phyloP scores from a whole-genome alignment of 2,797 vertebrate species.

The Garrulus glandarius region DNA sequence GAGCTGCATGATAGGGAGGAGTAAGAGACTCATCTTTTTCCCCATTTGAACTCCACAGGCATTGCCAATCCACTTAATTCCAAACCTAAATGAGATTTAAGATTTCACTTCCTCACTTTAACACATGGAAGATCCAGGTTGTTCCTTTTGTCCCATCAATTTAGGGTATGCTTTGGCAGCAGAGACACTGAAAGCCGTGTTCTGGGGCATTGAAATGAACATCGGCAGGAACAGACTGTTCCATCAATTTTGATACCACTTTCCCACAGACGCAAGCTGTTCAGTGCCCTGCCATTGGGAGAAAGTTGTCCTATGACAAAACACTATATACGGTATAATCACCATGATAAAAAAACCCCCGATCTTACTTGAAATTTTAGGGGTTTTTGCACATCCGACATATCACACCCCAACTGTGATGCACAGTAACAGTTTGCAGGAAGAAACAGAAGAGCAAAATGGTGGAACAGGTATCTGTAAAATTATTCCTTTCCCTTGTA shows the following conservation, averaged over 20 bases:
- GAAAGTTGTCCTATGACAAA: constrained; percentile 41
- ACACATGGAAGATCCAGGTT: neutral
- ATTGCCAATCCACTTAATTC: neutral
- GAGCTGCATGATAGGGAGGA: neutral
- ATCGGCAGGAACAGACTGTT: constrained; percentile 29
- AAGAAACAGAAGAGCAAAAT: neutral
- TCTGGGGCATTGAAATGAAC: constrained; percentile 13
- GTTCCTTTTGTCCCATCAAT: neutral
- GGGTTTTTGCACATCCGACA: neutral
- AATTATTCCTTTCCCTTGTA: neutral
- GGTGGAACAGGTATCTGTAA: neutral
- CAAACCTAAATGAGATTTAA: neutral
- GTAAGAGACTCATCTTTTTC: neutral
- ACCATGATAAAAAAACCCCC: neutral
- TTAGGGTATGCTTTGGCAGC: neutral
- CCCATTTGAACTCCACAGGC: neutral
- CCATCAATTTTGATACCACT: constrained; percentile 17
- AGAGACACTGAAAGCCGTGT: neutral
- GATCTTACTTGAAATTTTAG: neutral
- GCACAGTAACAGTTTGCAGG: neutral
- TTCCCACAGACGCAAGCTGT: constrained; percentile 33
- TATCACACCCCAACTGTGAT: neutral
- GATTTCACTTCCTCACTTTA: constrained; percentile 5
- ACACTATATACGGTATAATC: neutral
- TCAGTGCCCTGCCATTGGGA: constrained; percentile 7